A percentile compares a stretch with the other conserved stretches of the same genome.
phyloP scores from a whole-genome alignment of 2,888 invertebrate species.

The Pasiphila rectangulata region DNA sequence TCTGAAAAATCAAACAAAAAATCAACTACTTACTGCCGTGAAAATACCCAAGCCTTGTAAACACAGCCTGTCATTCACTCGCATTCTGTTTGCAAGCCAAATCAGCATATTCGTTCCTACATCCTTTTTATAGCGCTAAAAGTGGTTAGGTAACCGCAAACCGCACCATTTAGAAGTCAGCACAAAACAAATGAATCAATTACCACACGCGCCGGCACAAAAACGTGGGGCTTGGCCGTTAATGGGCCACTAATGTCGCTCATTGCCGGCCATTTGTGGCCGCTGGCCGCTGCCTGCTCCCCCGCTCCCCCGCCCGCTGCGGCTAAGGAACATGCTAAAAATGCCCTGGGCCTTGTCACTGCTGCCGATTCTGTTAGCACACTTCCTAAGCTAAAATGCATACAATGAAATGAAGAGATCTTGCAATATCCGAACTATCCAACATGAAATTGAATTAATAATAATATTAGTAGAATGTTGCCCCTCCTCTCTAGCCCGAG shows the following conservation, averaged over 20 bases:
- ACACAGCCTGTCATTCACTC: neutral
- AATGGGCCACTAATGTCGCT: slow-evolving; percentile 35
- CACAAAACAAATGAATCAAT: slow-evolving; percentile 34
- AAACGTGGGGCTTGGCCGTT: slow-evolving; percentile 29
- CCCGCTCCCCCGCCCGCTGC: slow-evolving; percentile 6
- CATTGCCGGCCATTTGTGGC: slow-evolving; percentile 30
- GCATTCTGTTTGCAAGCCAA: neutral
- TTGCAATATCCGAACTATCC: too few relatives aligned
- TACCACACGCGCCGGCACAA: slow-evolving; percentile 27
- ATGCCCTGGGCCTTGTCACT: neutral
- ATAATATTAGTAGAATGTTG: too few relatives aligned
- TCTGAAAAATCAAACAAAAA: too few relatives aligned
- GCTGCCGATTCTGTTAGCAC: too few relatives aligned
- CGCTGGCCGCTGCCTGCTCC: slow-evolving; percentile 11
- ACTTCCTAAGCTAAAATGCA: too few relatives aligned
- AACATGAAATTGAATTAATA: too few relatives aligned
- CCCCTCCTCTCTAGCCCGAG: too few relatives aligned
- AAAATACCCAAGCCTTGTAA: neutral
- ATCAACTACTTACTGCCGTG: neutral
- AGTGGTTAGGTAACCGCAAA: slow-evolving; percentile 15
- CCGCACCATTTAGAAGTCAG: slow-evolving; percentile 22
- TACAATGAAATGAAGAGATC: too few relatives aligned
- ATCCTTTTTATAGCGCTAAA: slow-evolving; percentile 8
- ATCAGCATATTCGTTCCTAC: slow-evolving; percentile 3
- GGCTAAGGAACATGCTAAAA: slow-evolving; percentile 1